Percentiles rank a stretch among this genome's conserved stretches.
These are phyloP conservation scores for Drosophila paramelanica DNA, from an alignment of 2,888 invertebrate genomes.

Conservation along the genomic window DNA sequence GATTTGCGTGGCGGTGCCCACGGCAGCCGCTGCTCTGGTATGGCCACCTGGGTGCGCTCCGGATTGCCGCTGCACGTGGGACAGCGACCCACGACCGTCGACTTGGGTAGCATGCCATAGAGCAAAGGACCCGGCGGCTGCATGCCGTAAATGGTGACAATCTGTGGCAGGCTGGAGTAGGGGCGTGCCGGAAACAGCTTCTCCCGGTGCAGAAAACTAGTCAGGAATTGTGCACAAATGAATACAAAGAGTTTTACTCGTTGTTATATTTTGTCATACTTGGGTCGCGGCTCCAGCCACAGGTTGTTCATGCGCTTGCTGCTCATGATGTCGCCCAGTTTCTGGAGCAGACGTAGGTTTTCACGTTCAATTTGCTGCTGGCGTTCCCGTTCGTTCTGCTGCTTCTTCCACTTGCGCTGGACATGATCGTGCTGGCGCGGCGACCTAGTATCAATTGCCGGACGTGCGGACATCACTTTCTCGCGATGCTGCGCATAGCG, in stretches of 20 bases:
- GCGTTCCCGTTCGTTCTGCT: slow-evolving; percentile 89
- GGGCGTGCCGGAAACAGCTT: slow-evolving; percentile 81
- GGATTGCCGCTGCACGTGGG: slow-evolving; percentile 82
- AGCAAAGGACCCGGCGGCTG: slow-evolving; percentile 65
- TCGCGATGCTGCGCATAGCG: slow-evolving; percentile 89
- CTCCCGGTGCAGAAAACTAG: slow-evolving; percentile 83
- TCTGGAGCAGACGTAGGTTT: slow-evolving; percentile 89
- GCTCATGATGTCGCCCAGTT: slow-evolving; percentile 88
- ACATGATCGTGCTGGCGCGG: slow-evolving; percentile 89
- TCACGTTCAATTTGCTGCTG: slow-evolving; percentile 88
- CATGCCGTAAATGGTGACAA: slow-evolving; percentile 72
- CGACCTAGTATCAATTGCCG: slow-evolving; percentile 89
- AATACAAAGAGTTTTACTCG: too few relatives aligned
- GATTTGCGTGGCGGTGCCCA: slow-evolving; percentile 83
- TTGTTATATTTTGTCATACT: slow-evolving; percentile 62
- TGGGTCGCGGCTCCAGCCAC: slow-evolving; percentile 88
- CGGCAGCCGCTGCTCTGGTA: slow-evolving; percentile 84
- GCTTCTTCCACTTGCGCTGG: slow-evolving; percentile 88
- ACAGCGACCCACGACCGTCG: slow-evolving; percentile 69
- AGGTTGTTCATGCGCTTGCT: slow-evolving; percentile 89
- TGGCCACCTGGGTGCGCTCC: slow-evolving; percentile 77
- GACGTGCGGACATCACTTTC: slow-evolving; percentile 89
- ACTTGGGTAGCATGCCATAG: slow-evolving; percentile 64
- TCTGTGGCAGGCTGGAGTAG: slow-evolving; percentile 70
- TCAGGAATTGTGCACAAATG: background rate